phyloP scores from a whole-genome alignment of 2,113 vertebrate genomes.

The Melanocharis versteri region DNA sequence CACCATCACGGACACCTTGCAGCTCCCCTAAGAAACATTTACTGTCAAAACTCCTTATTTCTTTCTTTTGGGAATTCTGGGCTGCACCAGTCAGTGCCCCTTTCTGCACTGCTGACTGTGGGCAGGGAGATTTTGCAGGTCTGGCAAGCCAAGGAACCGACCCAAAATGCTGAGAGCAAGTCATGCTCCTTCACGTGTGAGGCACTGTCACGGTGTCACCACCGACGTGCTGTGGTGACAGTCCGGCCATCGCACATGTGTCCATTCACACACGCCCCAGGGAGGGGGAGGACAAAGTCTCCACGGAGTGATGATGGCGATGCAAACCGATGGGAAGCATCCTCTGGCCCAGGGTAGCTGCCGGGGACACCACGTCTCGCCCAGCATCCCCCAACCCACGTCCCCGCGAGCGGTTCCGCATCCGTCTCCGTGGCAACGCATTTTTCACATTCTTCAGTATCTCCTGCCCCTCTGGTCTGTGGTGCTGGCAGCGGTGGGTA shows the following conservation, averaged over 20 bases:
- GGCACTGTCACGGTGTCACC: accelerated
- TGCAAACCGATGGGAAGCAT: not conserved
- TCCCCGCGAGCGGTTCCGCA: not conserved
- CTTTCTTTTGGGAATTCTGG: not conserved
- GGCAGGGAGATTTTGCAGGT: not conserved
- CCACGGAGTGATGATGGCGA: not conserved
- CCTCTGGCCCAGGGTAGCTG: not conserved
- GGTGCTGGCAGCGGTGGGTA: accelerated
- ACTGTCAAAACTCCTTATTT: not conserved
- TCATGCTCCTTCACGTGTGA: accelerated
- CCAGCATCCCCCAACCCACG: not conserved
- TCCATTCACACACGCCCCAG: accelerated
- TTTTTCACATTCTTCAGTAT: not conserved
- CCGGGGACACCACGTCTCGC: not conserved
- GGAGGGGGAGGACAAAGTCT: not conserved
- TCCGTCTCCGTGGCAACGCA: conserved; percentile 45
- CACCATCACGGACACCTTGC: accelerated
- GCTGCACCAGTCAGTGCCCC: not conserved
- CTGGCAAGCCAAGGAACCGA: not conserved
- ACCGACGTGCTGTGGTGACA: accelerated
- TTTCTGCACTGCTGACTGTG: accelerated
- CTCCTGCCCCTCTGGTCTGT: not conserved
- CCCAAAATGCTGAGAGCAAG: not conserved
- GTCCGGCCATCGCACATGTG: accelerated
- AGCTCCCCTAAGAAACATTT: not conserved